phyloP scores from a whole-genome alignment of 2,888 invertebrate species.

The Caenorhabditis angaria region DNA sequence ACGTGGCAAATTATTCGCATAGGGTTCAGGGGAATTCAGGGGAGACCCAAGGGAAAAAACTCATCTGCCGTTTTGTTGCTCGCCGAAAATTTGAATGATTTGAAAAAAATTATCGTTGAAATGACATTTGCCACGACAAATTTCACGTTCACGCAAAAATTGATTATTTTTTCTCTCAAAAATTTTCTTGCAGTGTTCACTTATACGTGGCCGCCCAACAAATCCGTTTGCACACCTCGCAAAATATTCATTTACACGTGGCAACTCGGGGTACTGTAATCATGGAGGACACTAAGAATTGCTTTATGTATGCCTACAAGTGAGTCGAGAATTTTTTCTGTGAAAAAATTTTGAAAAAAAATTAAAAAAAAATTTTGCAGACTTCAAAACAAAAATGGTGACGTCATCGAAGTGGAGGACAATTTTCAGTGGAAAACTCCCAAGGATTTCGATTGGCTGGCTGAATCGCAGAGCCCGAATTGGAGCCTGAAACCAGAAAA shows the following conservation, averaged over 20 bases:
- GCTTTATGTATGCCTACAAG: conserved; percentile 45
- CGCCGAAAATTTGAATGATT: no score
- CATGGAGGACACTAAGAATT: conserved; percentile 42
- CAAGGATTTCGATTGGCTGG: conserved; percentile 58
- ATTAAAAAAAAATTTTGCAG: conserved; percentile 17
- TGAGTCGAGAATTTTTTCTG: conserved; percentile 8
- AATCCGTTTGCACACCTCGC: conserved; percentile 55
- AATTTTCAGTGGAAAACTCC: conserved; percentile 45
- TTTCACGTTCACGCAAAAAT: no score
- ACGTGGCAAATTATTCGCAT: no score
- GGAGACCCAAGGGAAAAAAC: no score
- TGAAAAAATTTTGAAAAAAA: not conserved
- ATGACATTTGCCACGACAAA: no score
- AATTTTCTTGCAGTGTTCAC: conserved; percentile 10
- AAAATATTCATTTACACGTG: conserved; percentile 39
- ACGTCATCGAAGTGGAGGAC: conserved; percentile 16
- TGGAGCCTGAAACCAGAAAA: conserved; percentile 40
- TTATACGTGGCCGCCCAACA: conserved; percentile 53
- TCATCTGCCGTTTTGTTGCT: no score
- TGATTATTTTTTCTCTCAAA: not conserved
- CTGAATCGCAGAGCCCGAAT: conserved; percentile 51
- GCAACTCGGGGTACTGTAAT: conserved; percentile 52
- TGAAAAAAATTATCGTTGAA: no score
- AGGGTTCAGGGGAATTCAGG: no score
- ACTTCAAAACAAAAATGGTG: conserved; percentile 19